Conservation (phyloP, 2,888 invertebrate genomes). For the Dryadula phaetusa region DNA sequence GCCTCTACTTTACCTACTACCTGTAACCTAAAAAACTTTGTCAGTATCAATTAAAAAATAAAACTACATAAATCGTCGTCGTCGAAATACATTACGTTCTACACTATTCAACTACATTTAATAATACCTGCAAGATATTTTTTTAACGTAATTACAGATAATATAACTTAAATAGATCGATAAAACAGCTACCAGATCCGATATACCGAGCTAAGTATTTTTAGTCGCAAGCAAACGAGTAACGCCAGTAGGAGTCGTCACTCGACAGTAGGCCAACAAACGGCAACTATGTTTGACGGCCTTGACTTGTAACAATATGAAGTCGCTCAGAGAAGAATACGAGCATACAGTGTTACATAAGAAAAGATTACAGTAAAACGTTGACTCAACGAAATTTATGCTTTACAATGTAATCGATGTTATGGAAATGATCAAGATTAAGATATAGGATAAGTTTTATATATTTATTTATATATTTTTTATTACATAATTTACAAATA, state of each 20-base stretch:
- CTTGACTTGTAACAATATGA: conserved; percentile 48
- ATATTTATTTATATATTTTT: no score
- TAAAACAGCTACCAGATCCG: not conserved
- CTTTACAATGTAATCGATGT: not conserved
- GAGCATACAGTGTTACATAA: conserved; percentile 5
- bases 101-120: no score
- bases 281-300: conserved; percentile 49
- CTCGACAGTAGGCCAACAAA: conserved; percentile 46
- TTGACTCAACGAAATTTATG: not conserved
- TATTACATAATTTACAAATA: no score
- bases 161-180: not conserved
- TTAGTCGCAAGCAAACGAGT: conserved; percentile 12
- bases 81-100: no score
- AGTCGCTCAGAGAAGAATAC: conserved; percentile 19
- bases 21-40: no score
- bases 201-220: not conserved
- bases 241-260: not conserved
- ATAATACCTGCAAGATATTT: no score
- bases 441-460: no score
- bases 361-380: conserved; percentile 19
- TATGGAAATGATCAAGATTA: not conserved
- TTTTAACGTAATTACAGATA: not conserved
- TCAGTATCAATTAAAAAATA: no score
- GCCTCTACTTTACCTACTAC: no score
- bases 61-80: no score